A percentile compares a stretch with the other conserved stretches of the same genome.
Evolutionary conservation across 1,140 invertebrate genomes (phyloP).

Genomic region (Drosophila cardini): DNA sequence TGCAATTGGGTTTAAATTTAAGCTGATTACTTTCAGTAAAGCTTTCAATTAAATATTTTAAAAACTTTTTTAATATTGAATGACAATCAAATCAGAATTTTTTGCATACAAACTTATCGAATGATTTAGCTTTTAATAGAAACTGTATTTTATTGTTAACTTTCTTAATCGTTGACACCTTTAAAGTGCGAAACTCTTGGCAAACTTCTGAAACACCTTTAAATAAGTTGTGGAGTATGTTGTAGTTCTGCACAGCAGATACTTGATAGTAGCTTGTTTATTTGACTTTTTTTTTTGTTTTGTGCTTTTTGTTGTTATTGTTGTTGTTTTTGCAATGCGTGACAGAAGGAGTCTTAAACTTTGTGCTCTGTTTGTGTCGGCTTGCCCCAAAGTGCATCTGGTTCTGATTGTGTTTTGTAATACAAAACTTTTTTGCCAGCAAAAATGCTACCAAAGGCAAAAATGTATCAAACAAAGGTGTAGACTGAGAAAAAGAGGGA

Average conservation of each 20-base stretch:
- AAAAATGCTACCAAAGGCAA: slow-evolving; percentile 47
- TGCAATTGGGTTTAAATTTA: too few species aligned
- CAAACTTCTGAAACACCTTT: not conserved
- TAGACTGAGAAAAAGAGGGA: slow-evolving; percentile 9
- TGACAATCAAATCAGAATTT: too few species aligned
- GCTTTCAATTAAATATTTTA: too few species aligned
- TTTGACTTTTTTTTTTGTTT: slow-evolving; percentile 19
- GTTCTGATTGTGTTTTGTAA: slow-evolving; percentile 76
- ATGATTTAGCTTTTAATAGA: too few species aligned
- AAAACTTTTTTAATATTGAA: too few species aligned
- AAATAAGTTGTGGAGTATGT: slow-evolving; percentile 7
- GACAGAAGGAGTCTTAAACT: slow-evolving; percentile 55
- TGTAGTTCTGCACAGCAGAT: slow-evolving; percentile 3
- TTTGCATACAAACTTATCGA: too few species aligned
- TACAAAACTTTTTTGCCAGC: slow-evolving; percentile 64
- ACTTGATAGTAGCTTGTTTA: slow-evolving; percentile 26
- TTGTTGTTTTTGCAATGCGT: slow-evolving; percentile 32
- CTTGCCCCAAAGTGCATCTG: slow-evolving; percentile 66
- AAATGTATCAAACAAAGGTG: slow-evolving; percentile 33
- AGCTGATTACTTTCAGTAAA: too few species aligned
- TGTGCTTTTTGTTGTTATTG: not conserved
- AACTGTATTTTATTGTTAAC: too few species aligned
- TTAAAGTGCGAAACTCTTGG: not conserved
- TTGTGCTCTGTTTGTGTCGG: slow-evolving; percentile 48
- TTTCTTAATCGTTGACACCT: not conserved